These are phyloP conservation scores for Cotesia typhae DNA, from an alignment of 1,140 invertebrate species.

Conservation along the genomic window DNA sequence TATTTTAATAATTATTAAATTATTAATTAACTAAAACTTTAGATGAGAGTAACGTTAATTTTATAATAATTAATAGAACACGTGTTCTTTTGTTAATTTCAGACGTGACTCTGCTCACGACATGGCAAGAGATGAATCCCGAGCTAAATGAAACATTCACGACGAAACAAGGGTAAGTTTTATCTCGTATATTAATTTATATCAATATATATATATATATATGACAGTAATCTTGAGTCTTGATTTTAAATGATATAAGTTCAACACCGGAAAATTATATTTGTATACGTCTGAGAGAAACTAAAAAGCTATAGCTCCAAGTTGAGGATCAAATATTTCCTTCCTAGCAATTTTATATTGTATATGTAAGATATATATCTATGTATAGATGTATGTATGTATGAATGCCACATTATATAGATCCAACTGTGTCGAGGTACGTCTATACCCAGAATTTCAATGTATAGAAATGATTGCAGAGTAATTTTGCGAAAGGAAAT, in stretches of 20 bases:
- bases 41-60: too few relatives aligned
- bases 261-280: conserved; percentile 31
- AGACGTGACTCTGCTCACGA: conserved; percentile 28
- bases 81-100: conserved; percentile 13
- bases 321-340: not conserved
- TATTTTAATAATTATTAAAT: too few relatives aligned
- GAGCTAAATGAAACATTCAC: conserved; percentile 21
- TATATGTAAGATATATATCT: not conserved
- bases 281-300: not conserved
- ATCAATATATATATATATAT: not conserved
- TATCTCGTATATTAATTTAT: not conserved
- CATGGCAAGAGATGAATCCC: conserved; percentile 21
- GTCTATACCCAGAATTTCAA: too few relatives aligned
- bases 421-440: too few relatives aligned
- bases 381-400: not conserved
- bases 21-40: too few relatives aligned
- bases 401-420: not conserved
- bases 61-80: not conserved
- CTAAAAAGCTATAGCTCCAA: conserved; percentile 12
- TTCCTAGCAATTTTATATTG: not conserved
- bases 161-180: conserved; percentile 29
- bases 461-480: too few relatives aligned
- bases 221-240: not conserved
- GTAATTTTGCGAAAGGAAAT: too few relatives aligned
- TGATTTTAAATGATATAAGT: conserved; percentile 13